Conservation (phyloP, 2,797 vertebrate species). For the Bufotes viridis region DNA sequence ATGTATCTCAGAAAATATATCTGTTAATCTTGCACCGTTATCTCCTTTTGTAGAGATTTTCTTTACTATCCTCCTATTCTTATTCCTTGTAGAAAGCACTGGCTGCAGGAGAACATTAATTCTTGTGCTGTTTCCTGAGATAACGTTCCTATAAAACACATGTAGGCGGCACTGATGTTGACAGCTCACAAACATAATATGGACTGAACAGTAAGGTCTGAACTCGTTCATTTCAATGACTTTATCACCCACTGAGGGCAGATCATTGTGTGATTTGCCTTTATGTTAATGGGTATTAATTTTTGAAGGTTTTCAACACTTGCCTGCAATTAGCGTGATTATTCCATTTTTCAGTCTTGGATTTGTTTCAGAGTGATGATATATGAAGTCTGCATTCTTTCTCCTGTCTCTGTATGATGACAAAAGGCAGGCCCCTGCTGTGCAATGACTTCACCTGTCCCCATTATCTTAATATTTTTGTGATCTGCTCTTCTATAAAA, state of each 20-base stretch:
- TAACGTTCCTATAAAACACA: background rate
- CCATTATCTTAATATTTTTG: constrained; percentile 20
- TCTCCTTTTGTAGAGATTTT: background rate
- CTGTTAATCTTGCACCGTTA: no score
- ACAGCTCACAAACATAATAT: background rate
- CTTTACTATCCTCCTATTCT: background rate
- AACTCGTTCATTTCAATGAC: constrained; percentile 15
- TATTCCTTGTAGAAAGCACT: background rate
- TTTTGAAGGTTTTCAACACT: constrained; percentile 14
- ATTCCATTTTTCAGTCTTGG: background rate
- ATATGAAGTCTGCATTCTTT: background rate
- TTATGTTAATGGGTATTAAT: constrained; percentile 11
- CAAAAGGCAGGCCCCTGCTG: constrained; percentile 11
- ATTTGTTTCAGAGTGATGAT: constrained; percentile 1
- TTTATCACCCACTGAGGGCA: background rate
- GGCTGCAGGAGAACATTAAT: background rate
- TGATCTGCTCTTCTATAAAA: constrained; percentile 24
- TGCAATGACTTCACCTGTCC: constrained; percentile 23
- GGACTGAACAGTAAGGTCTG: background rate
- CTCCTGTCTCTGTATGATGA: background rate
- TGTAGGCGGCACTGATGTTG: constrained; percentile 9
- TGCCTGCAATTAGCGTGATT: constrained; percentile 24
- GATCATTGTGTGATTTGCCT: constrained; percentile 5
- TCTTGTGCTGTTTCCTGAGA: background rate
- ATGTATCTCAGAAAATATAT: no score